These are phyloP conservation scores for Tethya wilhelma DNA, from an alignment of 37 sponge, comb jelly and placozoan genomes.

Conservation along the genomic window DNA sequence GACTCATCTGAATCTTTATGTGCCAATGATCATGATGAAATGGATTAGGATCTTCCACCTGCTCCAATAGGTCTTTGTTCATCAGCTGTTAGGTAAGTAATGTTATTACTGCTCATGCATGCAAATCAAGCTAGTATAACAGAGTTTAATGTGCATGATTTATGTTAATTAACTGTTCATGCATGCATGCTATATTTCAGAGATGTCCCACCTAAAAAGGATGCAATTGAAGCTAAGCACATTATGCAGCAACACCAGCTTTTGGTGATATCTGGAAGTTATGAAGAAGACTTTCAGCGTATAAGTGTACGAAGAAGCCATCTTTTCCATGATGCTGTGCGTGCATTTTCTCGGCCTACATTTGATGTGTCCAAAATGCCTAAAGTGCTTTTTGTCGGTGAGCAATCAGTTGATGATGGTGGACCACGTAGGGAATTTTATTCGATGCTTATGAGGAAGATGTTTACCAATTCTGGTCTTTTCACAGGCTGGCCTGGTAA, in stretches of 20 bases:
- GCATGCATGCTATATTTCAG: background rate
- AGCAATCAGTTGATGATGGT: conserved; percentile 51
- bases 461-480: background rate
- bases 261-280: background rate
- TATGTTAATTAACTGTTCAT: background rate
- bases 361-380: conserved; percentile 28
- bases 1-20: too few relatives aligned
- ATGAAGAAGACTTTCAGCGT: conserved; percentile 29
- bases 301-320: conserved; percentile 20
- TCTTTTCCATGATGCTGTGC: conserved; percentile 26
- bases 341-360: conserved; percentile 15
- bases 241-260: conserved; percentile 22
- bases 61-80: too few relatives aligned
- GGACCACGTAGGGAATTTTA: conserved; percentile 51
- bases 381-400: conserved; percentile 32
- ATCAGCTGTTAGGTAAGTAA: too few relatives aligned
- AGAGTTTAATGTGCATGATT: too few relatives aligned
- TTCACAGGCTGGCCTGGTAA: conserved; percentile 16
- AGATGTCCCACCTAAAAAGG: background rate
- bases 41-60: too few relatives aligned
- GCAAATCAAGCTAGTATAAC: too few relatives aligned
- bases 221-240: conserved; percentile 9
- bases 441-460: conserved; percentile 6
- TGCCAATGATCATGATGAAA: too few relatives aligned
- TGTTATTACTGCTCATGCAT: background rate